Conservation (phyloP, 92 coral and sea anemone genomes). For the Heliopora coerulea region DNA sequence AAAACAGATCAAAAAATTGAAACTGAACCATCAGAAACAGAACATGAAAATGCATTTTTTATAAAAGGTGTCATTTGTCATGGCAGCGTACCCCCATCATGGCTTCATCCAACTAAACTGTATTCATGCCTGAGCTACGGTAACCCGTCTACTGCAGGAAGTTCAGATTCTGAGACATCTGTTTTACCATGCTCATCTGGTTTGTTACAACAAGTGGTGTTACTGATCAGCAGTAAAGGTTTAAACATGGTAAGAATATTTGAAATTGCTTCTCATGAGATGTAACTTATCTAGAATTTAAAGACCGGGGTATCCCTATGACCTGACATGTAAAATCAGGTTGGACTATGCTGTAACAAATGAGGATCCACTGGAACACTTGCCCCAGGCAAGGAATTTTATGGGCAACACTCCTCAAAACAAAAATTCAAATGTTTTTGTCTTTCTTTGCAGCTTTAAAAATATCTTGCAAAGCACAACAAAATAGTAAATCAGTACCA, state of each 20-base stretch:
- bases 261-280: too few relatives aligned
- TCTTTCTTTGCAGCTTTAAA: too few relatives aligned
- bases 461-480: too few relatives aligned
- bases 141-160: background rate
- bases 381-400: too few relatives aligned
- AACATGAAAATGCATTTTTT: conserved; percentile 30
- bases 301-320: too few relatives aligned
- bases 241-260: conserved; percentile 66
- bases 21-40: background rate
- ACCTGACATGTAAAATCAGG: too few relatives aligned
- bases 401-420: too few relatives aligned
- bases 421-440: too few relatives aligned
- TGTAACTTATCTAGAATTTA: too few relatives aligned
- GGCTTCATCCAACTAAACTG: conserved; percentile 77
- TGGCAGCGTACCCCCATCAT: conserved; percentile 65
- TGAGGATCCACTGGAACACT: too few relatives aligned
- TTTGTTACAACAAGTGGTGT: conserved; percentile 74
- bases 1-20: background rate
- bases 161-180: background rate
- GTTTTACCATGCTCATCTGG: conserved; percentile 51
- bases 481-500: too few relatives aligned
- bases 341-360: too few relatives aligned
- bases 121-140: conserved; percentile 74
- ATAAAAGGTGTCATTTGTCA: conserved; percentile 74
- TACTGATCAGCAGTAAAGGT: conserved; percentile 60